Evolutionary conservation across 2,888 invertebrate genomes (phyloP).

Genomic region (Lithophane leautieri): DNA sequence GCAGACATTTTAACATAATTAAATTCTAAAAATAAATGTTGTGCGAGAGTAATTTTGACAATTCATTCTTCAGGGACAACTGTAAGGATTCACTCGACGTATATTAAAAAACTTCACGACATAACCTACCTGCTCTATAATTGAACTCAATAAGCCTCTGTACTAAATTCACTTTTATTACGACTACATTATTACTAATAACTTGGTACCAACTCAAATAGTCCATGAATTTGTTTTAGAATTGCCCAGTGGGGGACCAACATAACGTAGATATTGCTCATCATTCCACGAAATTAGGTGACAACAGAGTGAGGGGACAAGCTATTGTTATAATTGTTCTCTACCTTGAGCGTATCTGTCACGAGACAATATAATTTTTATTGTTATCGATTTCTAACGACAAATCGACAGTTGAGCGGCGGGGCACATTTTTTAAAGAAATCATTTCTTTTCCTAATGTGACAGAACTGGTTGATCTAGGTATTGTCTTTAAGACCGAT

Average conservation of each 20-base stretch:
- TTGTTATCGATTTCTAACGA: no score
- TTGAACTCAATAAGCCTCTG: slow-evolving; percentile 38
- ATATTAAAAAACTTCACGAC: slow-evolving; percentile 54
- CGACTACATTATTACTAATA: slow-evolving; percentile 38
- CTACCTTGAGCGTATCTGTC: no score
- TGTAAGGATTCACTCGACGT: slow-evolving; percentile 43
- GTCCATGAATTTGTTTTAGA: slow-evolving; percentile 37
- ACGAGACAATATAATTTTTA: no score
- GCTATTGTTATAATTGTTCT: not conserved
- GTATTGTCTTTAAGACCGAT: not conserved
- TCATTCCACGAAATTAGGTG: slow-evolving; percentile 15
- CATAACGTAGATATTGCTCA: slow-evolving; percentile 36
- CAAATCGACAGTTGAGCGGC: no score
- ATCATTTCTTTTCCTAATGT: not conserved
- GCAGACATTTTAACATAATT: slow-evolving; percentile 36
- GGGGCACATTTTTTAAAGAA: not conserved
- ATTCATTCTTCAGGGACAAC: slow-evolving; percentile 32
- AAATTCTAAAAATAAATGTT: slow-evolving; percentile 45
- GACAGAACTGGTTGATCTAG: not conserved
- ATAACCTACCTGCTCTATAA: slow-evolving; percentile 34
- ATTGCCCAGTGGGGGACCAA: slow-evolving; percentile 20
- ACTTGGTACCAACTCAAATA: no score
- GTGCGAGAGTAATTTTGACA: slow-evolving; percentile 21
- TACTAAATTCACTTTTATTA: slow-evolving; percentile 45
- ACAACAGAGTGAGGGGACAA: not conserved